phyloP scores from a whole-genome alignment of 2,888 invertebrate genomes.

The Lissonota sp. region DNA sequence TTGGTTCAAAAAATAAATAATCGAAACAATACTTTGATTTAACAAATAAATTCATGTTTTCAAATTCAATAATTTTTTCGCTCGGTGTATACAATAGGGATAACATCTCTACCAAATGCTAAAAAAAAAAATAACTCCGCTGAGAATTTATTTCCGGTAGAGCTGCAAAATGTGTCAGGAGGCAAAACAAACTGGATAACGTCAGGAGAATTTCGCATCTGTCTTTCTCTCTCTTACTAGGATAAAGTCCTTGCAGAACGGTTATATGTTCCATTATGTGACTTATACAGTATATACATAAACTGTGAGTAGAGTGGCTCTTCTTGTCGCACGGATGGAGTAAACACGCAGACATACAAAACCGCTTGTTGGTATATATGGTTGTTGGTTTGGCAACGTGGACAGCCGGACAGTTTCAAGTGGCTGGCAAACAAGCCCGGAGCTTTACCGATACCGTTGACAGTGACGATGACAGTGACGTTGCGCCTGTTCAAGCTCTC shows the following conservation, averaged over 20 bases:
- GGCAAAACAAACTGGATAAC: slow-evolving; percentile 36
- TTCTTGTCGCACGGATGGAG: slow-evolving; percentile 52
- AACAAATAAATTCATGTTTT: too few species aligned
- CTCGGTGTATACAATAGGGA: too few species aligned
- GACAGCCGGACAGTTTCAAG: slow-evolving; percentile 70
- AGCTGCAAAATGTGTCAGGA: neutral
- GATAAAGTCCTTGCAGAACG: slow-evolving; percentile 45
- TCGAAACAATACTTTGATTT: too few species aligned
- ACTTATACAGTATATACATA: slow-evolving; percentile 19
- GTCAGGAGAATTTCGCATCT: neutral
- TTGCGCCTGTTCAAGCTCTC: slow-evolving; percentile 66
- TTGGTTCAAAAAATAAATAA: too few species aligned
- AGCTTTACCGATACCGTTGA: slow-evolving; percentile 64
- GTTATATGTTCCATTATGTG: slow-evolving; percentile 50
- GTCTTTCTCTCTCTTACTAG: neutral
- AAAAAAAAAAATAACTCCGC: too few species aligned
- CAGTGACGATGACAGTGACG: slow-evolving; percentile 67
- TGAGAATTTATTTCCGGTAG: too few species aligned
- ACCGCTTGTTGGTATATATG: slow-evolving; percentile 1
- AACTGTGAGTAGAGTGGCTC: slow-evolving; percentile 53
- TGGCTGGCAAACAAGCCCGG: slow-evolving; percentile 72
- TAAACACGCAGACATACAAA: slow-evolving; percentile 43
- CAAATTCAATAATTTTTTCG: too few species aligned
- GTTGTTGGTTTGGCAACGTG: slow-evolving; percentile 45
- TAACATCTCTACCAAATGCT: too few species aligned